Conservation (phyloP, 2,888 invertebrate genomes). For the Sarcophaga subvicina region DNA sequence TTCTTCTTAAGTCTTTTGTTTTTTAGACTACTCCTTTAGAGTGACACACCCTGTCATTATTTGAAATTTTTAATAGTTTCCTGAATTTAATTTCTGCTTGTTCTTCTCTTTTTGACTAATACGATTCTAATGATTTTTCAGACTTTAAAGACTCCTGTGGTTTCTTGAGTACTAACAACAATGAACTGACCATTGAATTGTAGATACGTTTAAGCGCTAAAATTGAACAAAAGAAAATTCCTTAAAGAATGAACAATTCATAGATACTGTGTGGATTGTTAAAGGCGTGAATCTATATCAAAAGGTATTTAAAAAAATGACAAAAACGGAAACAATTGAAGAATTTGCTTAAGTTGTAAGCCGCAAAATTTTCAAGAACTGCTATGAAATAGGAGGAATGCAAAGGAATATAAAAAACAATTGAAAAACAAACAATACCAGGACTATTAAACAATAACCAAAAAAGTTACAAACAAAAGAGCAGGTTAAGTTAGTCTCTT, state of each 20-base stretch:
- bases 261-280: not conserved
- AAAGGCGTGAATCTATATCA: slow-evolving; percentile 62
- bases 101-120: slow-evolving; percentile 37
- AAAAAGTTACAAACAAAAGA: not conserved
- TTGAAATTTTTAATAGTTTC: slow-evolving; percentile 21
- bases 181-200: slow-evolving; percentile 28
- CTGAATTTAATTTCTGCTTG: not conserved
- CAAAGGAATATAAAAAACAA: slow-evolving; percentile 24
- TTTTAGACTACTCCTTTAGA: not conserved
- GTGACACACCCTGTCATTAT: not conserved
- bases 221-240: slow-evolving; percentile 36
- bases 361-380: slow-evolving; percentile 65
- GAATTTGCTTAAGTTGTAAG: slow-evolving; percentile 59
- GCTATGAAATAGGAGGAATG: slow-evolving; percentile 23
- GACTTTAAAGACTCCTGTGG: slow-evolving; percentile 33
- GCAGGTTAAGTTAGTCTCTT: slow-evolving; percentile 20
- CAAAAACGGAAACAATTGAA: slow-evolving; percentile 35
- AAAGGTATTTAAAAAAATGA: slow-evolving; percentile 21
- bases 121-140: slow-evolving; percentile 55
- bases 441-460: slow-evolving; percentile 1
- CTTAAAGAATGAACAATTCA: slow-evolving; percentile 8
- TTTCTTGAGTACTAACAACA: slow-evolving; percentile 17
- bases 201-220: slow-evolving; percentile 43
- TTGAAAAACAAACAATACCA: slow-evolving; percentile 7
- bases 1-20: slow-evolving; percentile 39